phyloP scores from a whole-genome alignment of 2,888 invertebrate genomes.

The Neoscelio sp. region DNA sequence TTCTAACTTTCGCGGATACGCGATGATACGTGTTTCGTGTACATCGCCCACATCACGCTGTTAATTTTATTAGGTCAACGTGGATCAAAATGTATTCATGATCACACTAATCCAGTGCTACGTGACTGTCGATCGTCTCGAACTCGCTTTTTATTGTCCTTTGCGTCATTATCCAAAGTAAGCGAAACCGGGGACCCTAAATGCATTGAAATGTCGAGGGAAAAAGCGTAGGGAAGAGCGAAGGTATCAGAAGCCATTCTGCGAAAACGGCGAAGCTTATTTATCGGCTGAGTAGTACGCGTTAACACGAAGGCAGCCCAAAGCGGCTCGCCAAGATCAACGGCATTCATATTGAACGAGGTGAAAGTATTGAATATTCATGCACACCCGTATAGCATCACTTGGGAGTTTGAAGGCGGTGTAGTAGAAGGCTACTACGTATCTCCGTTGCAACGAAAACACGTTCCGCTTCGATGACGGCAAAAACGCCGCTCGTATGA shows the following conservation, averaged over 20 bases:
- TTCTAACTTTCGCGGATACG: neutral
- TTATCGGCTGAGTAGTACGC: slow-evolving; percentile 66
- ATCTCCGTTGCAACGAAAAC: slow-evolving; percentile 75
- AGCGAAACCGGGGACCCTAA: slow-evolving; percentile 15
- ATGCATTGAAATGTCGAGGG: slow-evolving; percentile 26
- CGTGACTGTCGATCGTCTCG: slow-evolving; percentile 36
- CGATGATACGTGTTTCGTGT: slow-evolving; percentile 6
- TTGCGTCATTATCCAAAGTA: neutral
- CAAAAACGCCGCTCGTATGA: slow-evolving; percentile 53
- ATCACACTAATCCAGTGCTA: slow-evolving; percentile 34
- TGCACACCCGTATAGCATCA: slow-evolving; percentile 73
- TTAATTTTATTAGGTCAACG: slow-evolving; percentile 44
- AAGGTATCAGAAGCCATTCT: slow-evolving; percentile 38
- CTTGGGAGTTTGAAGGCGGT: slow-evolving; percentile 66
- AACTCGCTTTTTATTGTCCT: slow-evolving; percentile 28
- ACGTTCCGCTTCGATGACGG: slow-evolving; percentile 40
- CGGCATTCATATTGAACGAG: slow-evolving; percentile 82
- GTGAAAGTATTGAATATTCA: slow-evolving; percentile 80
- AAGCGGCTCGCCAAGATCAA: slow-evolving; percentile 79
- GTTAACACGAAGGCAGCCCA: slow-evolving; percentile 75
- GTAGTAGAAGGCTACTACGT: slow-evolving; percentile 70
- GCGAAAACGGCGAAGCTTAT: slow-evolving; percentile 59
- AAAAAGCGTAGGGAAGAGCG: too few species aligned
- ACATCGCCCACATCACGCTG: slow-evolving; percentile 2
- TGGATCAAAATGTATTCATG: slow-evolving; percentile 36